Conservation (phyloP, 2,888 invertebrate species). For the Ophioninae sp. region DNA sequence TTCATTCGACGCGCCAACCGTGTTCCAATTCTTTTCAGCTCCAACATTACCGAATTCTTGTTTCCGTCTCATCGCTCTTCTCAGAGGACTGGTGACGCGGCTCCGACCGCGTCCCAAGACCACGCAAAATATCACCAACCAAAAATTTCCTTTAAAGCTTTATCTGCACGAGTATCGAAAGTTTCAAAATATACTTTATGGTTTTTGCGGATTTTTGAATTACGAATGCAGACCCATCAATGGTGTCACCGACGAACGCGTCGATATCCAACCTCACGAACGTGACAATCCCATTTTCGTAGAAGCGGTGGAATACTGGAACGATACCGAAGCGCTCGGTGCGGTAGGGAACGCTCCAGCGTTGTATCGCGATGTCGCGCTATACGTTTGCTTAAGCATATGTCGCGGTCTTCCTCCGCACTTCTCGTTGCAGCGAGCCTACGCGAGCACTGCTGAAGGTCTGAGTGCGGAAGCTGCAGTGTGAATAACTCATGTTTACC, state of each 20-base stretch:
- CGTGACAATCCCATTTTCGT: constrained; percentile 23
- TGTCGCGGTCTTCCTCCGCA: constrained; percentile 36
- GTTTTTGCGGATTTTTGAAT: no score
- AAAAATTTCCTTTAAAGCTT: no score
- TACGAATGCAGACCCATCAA: no score
- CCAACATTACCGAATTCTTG: constrained; percentile 56
- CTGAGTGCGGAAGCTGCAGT: constrained; percentile 62
- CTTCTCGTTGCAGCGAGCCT: constrained; percentile 10
- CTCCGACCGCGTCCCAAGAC: neutral
- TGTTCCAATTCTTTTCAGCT: constrained; percentile 53
- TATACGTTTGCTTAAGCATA: neutral
- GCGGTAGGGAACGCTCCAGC: constrained; percentile 60
- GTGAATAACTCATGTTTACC: constrained; percentile 78
- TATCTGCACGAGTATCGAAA: no score
- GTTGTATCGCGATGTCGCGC: constrained; percentile 66
- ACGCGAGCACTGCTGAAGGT: constrained; percentile 41
- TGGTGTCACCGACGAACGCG: no score
- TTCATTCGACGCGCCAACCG: constrained; percentile 50
- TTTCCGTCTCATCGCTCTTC: constrained; percentile 42
- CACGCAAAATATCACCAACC: no score
- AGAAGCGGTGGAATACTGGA: constrained; percentile 26
- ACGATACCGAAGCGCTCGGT: constrained; percentile 28
- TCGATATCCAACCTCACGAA: neutral
- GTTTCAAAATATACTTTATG: no score
- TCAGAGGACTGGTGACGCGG: constrained; percentile 17